Base-by-base conservation (phyloP, 2,888 invertebrate species). In the Thalpophila matura region DNA sequence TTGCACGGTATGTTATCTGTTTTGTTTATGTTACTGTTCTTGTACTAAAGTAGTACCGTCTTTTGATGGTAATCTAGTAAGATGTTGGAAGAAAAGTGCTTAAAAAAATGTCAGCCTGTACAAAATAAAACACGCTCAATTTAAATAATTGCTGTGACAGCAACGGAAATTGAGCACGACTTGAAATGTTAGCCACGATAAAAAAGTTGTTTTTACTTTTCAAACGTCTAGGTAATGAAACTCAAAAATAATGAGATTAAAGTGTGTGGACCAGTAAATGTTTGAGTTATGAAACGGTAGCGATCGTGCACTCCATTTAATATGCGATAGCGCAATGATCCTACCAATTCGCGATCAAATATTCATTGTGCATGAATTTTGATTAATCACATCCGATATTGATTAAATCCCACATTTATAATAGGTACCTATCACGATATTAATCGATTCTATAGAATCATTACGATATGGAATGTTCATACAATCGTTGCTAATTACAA, bases 1-100 rank as follows among this genome's bases (percentile, higher is more conserved):
- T 70, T 63, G 51, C 50, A 64, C 50, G 58, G 68, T 29, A 68
- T 61, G 64, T 63, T 75, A 78, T 78, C 51, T 54, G 50, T 68
- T 74, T 59, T 57, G 62, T 70, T 77, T 66, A 59, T 69, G 61
- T 67, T 62, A 38, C 55, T 53, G 58, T 42, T 56, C 16, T 64
- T 56, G 35, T 27, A 43, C 40, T 58, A 35, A 62, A 57, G 47
- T 51, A 46, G 38, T 35, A 53, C 31, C 26, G 53, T 37, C 16
- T 47, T 26, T 40, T 59, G 29, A 58, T 29, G 47, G 37, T 58
- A 55, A 55, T 70, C 47, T 49, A 38, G 18, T 31, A 37, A 14
- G 16, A 59, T 3, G 24, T 20, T 29, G 6, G 22, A 46, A 66
- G 38, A 27, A 51, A 51, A 43, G 42, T 53, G 43, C 62, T 53